Conservation (phyloP, 2,113 vertebrate species). For the Mobula birostris region DNA sequence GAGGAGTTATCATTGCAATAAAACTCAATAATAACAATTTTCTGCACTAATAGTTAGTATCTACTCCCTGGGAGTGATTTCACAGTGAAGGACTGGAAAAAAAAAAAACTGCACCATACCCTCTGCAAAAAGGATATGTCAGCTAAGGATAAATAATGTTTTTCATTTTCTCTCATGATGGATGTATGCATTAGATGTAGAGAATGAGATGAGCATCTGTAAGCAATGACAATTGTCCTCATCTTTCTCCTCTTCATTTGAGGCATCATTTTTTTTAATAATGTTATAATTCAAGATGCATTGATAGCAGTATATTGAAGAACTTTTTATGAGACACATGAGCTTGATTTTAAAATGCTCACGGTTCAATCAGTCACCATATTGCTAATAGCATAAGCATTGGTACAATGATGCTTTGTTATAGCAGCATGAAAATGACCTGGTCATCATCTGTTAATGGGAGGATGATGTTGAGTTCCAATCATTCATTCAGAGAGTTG, state of each 20-base stretch:
- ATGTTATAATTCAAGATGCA: neutral
- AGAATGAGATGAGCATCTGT: neutral
- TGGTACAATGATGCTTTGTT: neutral
- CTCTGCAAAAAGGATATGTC: slow-evolving; percentile 25
- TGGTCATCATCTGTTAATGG: neutral
- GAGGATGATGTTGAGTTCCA: neutral
- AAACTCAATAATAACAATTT: slow-evolving; percentile 33
- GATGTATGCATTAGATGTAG: neutral
- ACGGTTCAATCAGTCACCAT: neutral
- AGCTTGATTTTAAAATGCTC: neutral
- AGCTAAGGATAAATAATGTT: neutral
- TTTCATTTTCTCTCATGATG: neutral
- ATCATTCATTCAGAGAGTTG: neutral
- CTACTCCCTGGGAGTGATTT: slow-evolving; percentile 28
- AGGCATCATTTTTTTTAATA: neutral
- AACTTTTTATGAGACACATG: neutral
- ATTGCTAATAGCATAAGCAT: neutral
- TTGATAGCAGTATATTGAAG: neutral
- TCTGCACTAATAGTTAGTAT: slow-evolving; percentile 27
- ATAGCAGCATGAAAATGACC: neutral
- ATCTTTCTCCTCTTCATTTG: neutral
- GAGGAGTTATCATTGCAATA: slow-evolving; percentile 25
- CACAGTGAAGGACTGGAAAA: neutral
- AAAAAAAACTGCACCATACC: neutral
- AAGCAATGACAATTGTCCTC: neutral